These are phyloP conservation scores for Toxostoma redivivum DNA, from an alignment of 2,113 vertebrate genomes.

Conservation along the genomic window DNA sequence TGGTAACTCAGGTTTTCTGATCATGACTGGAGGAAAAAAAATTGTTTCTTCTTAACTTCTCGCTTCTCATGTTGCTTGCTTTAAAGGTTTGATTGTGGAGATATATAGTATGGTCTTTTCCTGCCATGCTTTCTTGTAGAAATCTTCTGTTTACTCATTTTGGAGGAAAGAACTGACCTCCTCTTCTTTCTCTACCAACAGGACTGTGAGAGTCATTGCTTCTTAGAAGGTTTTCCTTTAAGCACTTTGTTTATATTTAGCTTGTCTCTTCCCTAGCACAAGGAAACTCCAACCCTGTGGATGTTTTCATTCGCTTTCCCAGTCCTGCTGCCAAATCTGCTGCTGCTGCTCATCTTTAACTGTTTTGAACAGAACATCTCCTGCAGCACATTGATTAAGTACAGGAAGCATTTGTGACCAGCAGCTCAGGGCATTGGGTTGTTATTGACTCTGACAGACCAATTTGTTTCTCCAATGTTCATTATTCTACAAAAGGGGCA, in stretches of 20 bases:
- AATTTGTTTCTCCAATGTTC: conserved; percentile 57
- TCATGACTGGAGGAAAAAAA: not conserved
- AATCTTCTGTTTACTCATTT: not conserved
- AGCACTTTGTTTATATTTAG: not conserved
- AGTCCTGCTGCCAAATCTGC: conserved; percentile 16
- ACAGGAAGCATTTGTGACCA: conserved; percentile 11
- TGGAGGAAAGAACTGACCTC: not conserved
- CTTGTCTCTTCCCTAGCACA: not conserved
- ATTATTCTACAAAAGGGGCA: conserved; percentile 47
- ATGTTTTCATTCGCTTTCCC: not conserved
- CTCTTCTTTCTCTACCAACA: not conserved
- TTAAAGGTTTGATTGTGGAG: not conserved
- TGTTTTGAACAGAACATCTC: conserved; percentile 43
- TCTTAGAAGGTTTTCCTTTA: not conserved
- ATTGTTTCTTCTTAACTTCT: not conserved
- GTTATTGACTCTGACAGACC: conserved; percentile 50
- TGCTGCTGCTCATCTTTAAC: conserved; percentile 22
- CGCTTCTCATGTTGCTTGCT: not conserved
- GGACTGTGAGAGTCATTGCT: not conserved
- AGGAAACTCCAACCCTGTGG: not conserved
- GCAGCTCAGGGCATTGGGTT: conserved; percentile 32
- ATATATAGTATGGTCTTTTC: not conserved
- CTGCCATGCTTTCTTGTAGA: not conserved
- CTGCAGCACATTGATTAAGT: conserved; percentile 50
- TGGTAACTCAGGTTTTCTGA: not conserved